phyloP scores from a whole-genome alignment of 2,113 vertebrate species.

The Phainopepla nitens region DNA sequence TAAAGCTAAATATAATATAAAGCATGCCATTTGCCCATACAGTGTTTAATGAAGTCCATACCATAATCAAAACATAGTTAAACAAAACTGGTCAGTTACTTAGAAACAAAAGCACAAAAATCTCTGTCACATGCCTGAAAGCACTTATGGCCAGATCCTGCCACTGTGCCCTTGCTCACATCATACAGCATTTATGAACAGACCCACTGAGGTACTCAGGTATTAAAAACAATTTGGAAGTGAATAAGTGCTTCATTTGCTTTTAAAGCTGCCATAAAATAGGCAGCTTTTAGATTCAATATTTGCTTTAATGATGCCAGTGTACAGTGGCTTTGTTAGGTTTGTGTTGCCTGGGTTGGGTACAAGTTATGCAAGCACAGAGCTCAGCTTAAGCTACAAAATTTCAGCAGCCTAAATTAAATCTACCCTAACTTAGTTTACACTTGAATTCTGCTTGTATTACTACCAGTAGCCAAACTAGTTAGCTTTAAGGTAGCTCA shows the following conservation, averaged over 20 bases:
- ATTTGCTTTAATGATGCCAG: not conserved
- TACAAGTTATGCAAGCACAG: not conserved
- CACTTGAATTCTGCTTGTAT: not conserved
- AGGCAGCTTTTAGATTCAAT: not conserved
- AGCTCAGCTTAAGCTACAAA: not conserved
- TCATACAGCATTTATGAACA: not conserved
- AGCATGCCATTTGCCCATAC: constrained; percentile 36
- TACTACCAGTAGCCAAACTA: not conserved
- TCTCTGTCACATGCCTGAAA: constrained; percentile 39
- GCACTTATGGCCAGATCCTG: not conserved
- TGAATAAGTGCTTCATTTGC: not conserved
- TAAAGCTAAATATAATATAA: constrained; percentile 54
- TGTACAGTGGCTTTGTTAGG: not conserved
- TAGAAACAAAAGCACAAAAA: constrained; percentile 63
- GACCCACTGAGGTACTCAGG: not conserved
- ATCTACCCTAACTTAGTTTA: not conserved
- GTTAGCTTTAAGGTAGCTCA: not conserved
- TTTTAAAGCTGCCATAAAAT: not conserved
- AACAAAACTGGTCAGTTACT: constrained; percentile 64
- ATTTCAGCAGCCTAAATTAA: not conserved
- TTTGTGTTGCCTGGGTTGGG: not conserved
- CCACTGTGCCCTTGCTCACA: not conserved
- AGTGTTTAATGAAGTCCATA: constrained; percentile 58
- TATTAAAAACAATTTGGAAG: not conserved
- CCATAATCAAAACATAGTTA: constrained; percentile 65